phyloP scores from a whole-genome alignment of 2,888 invertebrate genomes.

The Stenodema calcarata region DNA sequence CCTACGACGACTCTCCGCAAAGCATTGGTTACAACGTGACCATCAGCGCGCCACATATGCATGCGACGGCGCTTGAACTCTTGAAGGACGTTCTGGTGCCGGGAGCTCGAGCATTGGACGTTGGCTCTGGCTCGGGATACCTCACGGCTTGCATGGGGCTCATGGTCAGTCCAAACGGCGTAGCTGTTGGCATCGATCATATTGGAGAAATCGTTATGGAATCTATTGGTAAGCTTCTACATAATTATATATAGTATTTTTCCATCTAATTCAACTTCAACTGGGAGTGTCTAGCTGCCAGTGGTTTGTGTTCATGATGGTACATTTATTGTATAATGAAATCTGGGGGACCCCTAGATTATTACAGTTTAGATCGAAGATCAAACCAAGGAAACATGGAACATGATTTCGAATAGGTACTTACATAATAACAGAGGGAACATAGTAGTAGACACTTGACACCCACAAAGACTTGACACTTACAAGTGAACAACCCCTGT shows the following conservation, averaged over 20 bases:
- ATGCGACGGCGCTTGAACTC: slow-evolving; percentile 86
- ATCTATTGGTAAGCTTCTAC: slow-evolving; percentile 65
- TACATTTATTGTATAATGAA: no score
- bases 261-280: no score
- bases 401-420: no score
- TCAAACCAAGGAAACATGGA: no score
- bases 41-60: slow-evolving; percentile 96
- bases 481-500: no score
- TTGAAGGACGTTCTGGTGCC: slow-evolving; percentile 76
- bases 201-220: slow-evolving; percentile 78
- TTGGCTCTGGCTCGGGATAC: slow-evolving; percentile 78
- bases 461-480: no score
- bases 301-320: no score
- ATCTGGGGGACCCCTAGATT: no score
- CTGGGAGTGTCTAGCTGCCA: no score
- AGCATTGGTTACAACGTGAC: slow-evolving; percentile 92
- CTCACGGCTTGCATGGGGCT: slow-evolving; percentile 87
- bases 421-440: no score
- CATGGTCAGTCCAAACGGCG: slow-evolving; percentile 75
- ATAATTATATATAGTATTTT: neutral
- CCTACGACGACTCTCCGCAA: slow-evolving; percentile 89
- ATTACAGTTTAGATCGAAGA: no score
- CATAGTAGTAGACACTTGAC: no score
- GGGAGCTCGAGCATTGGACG: slow-evolving; percentile 70
- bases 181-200: slow-evolving; percentile 86